Conservation (phyloP, 2,113 vertebrate species). For the Podarcis raffonei region DNA sequence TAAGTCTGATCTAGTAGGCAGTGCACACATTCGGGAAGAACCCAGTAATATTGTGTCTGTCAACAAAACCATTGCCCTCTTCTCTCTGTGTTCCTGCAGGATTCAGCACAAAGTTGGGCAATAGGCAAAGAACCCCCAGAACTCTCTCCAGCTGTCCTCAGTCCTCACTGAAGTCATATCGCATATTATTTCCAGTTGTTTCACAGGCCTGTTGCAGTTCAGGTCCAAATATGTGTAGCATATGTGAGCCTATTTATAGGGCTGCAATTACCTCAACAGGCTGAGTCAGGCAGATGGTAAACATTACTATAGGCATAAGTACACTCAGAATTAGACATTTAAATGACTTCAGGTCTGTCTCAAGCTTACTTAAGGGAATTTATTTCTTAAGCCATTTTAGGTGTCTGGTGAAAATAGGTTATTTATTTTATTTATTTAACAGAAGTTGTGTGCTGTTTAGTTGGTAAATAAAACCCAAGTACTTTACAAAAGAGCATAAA, state of each 20-base stretch:
- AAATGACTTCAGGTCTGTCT: conserved; percentile 86
- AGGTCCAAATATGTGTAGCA: conserved; percentile 79
- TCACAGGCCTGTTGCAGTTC: conserved; percentile 78
- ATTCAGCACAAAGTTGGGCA: conserved; percentile 62
- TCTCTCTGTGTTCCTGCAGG: conserved; percentile 34
- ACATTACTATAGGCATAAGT: conserved; percentile 80
- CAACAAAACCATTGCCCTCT: conserved; percentile 30
- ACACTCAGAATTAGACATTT: conserved; percentile 84
- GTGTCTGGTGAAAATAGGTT: conserved; percentile 64
- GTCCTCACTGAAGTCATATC: conserved; percentile 68
- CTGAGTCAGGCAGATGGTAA: conserved; percentile 84
- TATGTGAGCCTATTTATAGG: conserved; percentile 82
- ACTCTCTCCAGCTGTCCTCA: conserved; percentile 52
- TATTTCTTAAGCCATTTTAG: conserved; percentile 76
- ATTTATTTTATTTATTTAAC: background rate
- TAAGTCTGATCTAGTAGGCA: background rate
- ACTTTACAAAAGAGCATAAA: too few relatives aligned
- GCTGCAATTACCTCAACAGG: conserved; percentile 82
- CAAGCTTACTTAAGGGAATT: conserved; percentile 87
- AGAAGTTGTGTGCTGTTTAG: too few relatives aligned
- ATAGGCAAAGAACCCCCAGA: conserved; percentile 64
- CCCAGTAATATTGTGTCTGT: conserved; percentile 27
- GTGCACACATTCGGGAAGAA: background rate
- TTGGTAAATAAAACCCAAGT: too few relatives aligned
- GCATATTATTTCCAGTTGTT: conserved; percentile 76